Base-by-base conservation (phyloP, 2,888 invertebrate species). In the Steinernema carpocapsae region DNA sequence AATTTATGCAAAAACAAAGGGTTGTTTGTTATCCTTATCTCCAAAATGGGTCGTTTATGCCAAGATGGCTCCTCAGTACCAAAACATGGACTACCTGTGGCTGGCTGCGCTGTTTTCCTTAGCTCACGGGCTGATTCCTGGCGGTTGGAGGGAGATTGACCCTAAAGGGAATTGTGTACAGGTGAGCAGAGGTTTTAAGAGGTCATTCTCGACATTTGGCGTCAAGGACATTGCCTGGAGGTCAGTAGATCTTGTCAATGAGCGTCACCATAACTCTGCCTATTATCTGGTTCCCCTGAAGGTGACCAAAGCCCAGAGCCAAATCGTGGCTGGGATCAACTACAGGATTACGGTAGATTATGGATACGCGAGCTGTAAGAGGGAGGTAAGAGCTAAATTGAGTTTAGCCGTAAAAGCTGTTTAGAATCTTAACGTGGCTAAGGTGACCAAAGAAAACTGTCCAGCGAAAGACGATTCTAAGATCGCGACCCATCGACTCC, bases 291-390 rank as follows among this genome's bases (percentile, higher is more conserved):
- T 56, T 1, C 56, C 56, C 22, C 7, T 17, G 3, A 26, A 56
- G 26, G 56, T 56, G 26, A 56, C 3, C 12, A 6, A 56, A 24
- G 56, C 56, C 6, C 7, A 56, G 56, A 26, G 12, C 26, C 56
- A 56, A 26, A 56, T 56, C 56, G 56, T 56, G 26, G 56, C 56
- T 6, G 56, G 56, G 22, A 22, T 56, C 56, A 12, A 24, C 6
- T 56, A 56, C 56, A 56, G 17, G 56, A 12, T 56, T 3, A 56
- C 56, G 24, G 56, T 56, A 4, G 26, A 3, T 6, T 56, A 22
- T 19, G 26, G 56, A 14, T 56, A 26, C 56, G 22, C 56, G 6
- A 26, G 26, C 26, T 56, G 56, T 17, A 24, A 24, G 2, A 56
- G 26, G 22, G n/a, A 22, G 56, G 56, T 56, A 4, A 19, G 51